phyloP scores from a whole-genome alignment of 2,797 vertebrate species.

The Falco biarmicus region DNA sequence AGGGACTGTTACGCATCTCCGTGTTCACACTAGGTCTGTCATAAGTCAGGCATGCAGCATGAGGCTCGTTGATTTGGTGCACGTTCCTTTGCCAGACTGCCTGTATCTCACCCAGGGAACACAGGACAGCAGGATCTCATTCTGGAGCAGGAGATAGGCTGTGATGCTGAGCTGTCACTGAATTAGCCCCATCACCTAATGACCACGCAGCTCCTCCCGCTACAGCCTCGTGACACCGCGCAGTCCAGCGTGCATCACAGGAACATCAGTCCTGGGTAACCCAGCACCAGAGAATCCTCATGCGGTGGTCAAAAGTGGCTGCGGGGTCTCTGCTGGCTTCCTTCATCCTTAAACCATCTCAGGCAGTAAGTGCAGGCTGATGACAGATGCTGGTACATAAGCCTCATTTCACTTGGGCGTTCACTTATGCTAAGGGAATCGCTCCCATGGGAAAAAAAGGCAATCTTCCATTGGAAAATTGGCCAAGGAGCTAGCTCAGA shows the following conservation, averaged over 20 bases:
- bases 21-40: not conserved
- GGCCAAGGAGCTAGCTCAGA: conserved; percentile 45
- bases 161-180: not conserved
- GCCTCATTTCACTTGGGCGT: not conserved
- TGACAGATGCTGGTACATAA: not conserved
- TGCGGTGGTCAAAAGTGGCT: not conserved
- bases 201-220: not conserved
- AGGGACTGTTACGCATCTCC: not conserved
- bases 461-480: conserved; percentile 22
- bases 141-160: not conserved
- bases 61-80: not conserved
- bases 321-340: not conserved
- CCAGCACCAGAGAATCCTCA: not conserved
- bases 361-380: not conserved
- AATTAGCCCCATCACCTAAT: not conserved
- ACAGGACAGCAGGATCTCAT: not conserved
- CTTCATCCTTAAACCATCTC: not conserved
- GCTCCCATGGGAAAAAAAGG: conserved; percentile 7
- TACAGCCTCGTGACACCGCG: not conserved
- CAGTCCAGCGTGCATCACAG: not conserved
- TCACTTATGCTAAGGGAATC: not conserved
- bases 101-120: not conserved
- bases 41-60: not conserved
- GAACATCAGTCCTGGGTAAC: not conserved
- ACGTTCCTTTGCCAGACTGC: not conserved